These are phyloP conservation scores for Picathartes gymnocephalus DNA, from an alignment of 2,113 vertebrate species.

Conservation along the genomic window DNA sequence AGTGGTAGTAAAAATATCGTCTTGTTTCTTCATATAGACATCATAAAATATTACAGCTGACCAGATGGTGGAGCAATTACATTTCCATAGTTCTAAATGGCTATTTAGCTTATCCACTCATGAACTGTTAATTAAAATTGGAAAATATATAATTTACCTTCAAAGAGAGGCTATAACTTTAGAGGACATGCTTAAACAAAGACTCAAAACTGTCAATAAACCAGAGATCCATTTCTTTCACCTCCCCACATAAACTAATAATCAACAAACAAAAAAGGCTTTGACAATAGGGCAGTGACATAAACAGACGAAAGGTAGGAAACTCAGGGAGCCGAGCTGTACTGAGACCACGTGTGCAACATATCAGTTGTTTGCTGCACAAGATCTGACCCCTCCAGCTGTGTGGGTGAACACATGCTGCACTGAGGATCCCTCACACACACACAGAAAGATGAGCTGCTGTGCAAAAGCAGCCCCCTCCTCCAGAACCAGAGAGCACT, in stretches of 20 bases:
- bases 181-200: slow-evolving; percentile 5
- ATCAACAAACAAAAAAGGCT: neutral
- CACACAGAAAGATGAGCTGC: neutral
- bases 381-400: neutral
- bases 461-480: neutral
- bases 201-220: neutral
- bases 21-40: slow-evolving; percentile 43
- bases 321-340: neutral
- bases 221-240: neutral
- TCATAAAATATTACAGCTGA: slow-evolving; percentile 76
- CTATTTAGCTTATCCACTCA: slow-evolving; percentile 64
- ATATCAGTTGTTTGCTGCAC: neutral
- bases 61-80: slow-evolving; percentile 83
- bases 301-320: neutral
- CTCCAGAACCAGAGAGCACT: neutral
- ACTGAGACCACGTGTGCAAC: neutral
- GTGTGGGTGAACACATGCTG: neutral
- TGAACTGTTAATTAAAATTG: slow-evolving; percentile 60
- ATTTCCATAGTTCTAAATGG: slow-evolving; percentile 72
- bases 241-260: neutral
- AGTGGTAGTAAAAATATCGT: neutral
- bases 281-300: neutral
- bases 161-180: slow-evolving; percentile 12
- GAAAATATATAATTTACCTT: slow-evolving; percentile 30
- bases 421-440: neutral